These are phyloP conservation scores for Sebastes vulpes DNA, from an alignment of 2,797 vertebrate species.

Conservation along the genomic window DNA sequence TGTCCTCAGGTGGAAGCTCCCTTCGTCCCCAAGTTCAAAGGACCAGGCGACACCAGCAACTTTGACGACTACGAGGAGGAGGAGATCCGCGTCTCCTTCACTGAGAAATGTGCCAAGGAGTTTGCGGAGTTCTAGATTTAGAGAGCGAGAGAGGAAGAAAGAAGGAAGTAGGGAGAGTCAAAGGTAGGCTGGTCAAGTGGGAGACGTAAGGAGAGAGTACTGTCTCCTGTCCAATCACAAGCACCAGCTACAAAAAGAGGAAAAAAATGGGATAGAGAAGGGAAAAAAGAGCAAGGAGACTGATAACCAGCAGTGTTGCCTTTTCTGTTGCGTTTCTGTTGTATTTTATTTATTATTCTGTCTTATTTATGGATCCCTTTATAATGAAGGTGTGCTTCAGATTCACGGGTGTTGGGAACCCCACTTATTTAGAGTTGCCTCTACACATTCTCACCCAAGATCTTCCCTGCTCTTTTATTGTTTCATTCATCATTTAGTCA, in stretches of 20 bases:
- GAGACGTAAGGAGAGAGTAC: constrained; percentile 61
- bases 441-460: constrained; percentile 42
- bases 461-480: constrained; percentile 41
- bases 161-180: constrained; percentile 57
- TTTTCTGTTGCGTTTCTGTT: constrained; percentile 78
- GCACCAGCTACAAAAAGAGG: constrained; percentile 73
- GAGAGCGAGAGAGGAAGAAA: constrained; percentile 47
- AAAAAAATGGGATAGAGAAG: constrained; percentile 35
- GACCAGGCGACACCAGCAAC: constrained; percentile 95
- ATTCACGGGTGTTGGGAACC: constrained; percentile 54
- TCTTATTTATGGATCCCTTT: constrained; percentile 80
- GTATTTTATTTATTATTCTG: constrained; percentile 73
- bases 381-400: constrained; percentile 68
- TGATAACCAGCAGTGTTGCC: constrained; percentile 85
- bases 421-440: constrained; percentile 64
- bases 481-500: constrained; percentile 24
- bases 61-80: constrained; percentile 96
- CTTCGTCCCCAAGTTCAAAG: constrained; percentile 95
- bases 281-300: constrained; percentile 61
- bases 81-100: constrained; percentile 92
- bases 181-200: constrained; percentile 74
- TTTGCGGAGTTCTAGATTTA: constrained; percentile 92
- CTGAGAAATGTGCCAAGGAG: constrained; percentile 94
- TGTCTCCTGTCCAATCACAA: constrained; percentile 82
- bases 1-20: constrained; percentile 89